A percentile compares a stretch with the other conserved stretches of the same genome.
phyloP scores from a whole-genome alignment of 2,797 vertebrate genomes.

The Trachops cirrhosus region DNA sequence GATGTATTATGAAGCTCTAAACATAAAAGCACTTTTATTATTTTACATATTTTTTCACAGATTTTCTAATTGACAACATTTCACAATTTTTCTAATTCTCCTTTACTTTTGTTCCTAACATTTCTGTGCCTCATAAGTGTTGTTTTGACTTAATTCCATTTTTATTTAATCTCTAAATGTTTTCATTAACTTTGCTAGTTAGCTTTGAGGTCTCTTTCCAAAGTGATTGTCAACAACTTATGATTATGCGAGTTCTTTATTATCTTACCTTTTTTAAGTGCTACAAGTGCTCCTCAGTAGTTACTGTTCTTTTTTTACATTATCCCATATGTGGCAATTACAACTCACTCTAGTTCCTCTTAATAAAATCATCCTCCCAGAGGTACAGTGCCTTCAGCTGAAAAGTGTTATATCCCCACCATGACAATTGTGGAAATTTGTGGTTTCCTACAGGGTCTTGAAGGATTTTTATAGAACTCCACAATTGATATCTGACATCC shows the following conservation, averaged over 20 bases:
- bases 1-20: slow-evolving; percentile 29
- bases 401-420: slow-evolving; percentile 77
- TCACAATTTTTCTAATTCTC: background rate
- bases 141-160: slow-evolving; percentile 67
- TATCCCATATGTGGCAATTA: slow-evolving; percentile 81
- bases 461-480: slow-evolving; percentile 78
- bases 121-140: slow-evolving; percentile 49
- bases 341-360: slow-evolving; percentile 79
- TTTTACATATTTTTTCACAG: background rate
- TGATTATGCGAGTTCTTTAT: slow-evolving; percentile 75
- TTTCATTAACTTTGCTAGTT: slow-evolving; percentile 70
- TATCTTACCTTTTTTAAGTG: slow-evolving; percentile 71
- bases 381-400: slow-evolving; percentile 76
- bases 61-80: slow-evolving; percentile 42
- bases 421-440: slow-evolving; percentile 74
- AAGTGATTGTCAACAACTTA: slow-evolving; percentile 65
- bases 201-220: slow-evolving; percentile 73
- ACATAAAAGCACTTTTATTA: slow-evolving; percentile 6
- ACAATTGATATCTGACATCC: slow-evolving; percentile 68
- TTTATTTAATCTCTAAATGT: slow-evolving; percentile 63
- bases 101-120: slow-evolving; percentile 45
- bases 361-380: slow-evolving; percentile 84
- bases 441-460: slow-evolving; percentile 76
- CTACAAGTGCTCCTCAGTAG: slow-evolving; percentile 74
- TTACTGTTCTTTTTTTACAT: slow-evolving; percentile 80